Base-by-base conservation (phyloP, 37 sponge, comb jelly and placozoan species). In the Cliona cf. orientalis region DNA sequence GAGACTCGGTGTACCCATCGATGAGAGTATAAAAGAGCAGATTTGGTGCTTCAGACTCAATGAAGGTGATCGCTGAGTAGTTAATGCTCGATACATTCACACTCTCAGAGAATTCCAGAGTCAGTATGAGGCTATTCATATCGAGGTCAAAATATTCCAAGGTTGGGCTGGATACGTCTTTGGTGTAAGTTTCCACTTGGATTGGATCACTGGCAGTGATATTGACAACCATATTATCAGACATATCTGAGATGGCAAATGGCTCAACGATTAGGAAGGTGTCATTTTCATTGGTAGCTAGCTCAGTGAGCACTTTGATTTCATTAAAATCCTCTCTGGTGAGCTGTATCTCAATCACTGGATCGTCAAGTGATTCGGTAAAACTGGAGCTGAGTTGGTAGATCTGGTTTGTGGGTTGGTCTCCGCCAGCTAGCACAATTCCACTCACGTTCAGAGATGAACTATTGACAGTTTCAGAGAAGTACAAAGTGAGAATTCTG, bases 381-480 rank as follows among this genome's bases (percentile, higher is more conserved):
- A 35, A 75, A 35, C 81, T 87, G 58, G 49, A 58, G 9, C 71
- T 46, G 12, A 90, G 82, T 17, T 69, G 71, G 81, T 79, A 87
- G 22, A 1, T 53, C 23, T 87, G 84, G 2, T 40, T 46, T 19
- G 44, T 83, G 1, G 40, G 21, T 9, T 45, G 38, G 25, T 42
- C 59, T 29, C 77, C 91, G 56, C 87, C 82, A 37, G 70, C 53
- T 0, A 96, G 76, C 3, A 73, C 80, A 25, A 91, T 44, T 6
- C 44, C 42, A 34, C 66, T 85, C 34, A 91, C 76, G 66, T 90
- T 78, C 29, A 96, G 78, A 11, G 94, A 87, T 5, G 91, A 76
- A 17, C 75, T 74, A 81, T 91, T 90, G 39, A 96, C 89, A 26
- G 95, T 91, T 36, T 96, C 97, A 34, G 89, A 81, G 78, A 96